Conservation (phyloP, 2,113 vertebrate genomes). For the Alethe diademata region DNA sequence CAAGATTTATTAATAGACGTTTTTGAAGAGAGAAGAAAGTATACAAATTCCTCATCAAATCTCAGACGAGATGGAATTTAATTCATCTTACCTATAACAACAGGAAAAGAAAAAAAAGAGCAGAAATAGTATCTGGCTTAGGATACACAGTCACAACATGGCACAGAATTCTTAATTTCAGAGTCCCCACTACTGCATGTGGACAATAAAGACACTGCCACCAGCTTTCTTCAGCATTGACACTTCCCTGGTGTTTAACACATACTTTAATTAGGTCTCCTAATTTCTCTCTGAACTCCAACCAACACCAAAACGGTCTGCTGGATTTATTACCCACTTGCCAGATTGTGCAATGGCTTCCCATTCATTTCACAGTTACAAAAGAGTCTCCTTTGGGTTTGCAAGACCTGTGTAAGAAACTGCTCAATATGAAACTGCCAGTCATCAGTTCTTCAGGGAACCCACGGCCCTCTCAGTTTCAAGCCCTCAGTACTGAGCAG, state of each 20-base stretch:
- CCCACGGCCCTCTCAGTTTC: fast-evolving
- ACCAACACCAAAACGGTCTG: neutral
- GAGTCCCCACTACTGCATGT: neutral
- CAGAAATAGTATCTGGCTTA: neutral
- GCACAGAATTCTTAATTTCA: neutral
- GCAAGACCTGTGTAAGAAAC: neutral
- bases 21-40: neutral
- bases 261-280: neutral
- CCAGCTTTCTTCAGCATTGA: neutral
- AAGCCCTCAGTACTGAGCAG: neutral
- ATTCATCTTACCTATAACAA: neutral
- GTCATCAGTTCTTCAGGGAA: neutral
- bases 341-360: neutral
- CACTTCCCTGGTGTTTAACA: neutral
- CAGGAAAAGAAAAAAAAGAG: neutral
- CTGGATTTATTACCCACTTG: neutral
- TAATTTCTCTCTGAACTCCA: neutral
- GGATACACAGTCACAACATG: fast-evolving
- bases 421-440: neutral
- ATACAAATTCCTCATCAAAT: neutral
- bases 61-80: neutral
- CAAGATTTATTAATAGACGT: neutral
- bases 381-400: neutral
- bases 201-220: neutral
- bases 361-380: neutral